phyloP scores from a whole-genome alignment of 2,113 vertebrate genomes.

The Siphamia tubifer region DNA sequence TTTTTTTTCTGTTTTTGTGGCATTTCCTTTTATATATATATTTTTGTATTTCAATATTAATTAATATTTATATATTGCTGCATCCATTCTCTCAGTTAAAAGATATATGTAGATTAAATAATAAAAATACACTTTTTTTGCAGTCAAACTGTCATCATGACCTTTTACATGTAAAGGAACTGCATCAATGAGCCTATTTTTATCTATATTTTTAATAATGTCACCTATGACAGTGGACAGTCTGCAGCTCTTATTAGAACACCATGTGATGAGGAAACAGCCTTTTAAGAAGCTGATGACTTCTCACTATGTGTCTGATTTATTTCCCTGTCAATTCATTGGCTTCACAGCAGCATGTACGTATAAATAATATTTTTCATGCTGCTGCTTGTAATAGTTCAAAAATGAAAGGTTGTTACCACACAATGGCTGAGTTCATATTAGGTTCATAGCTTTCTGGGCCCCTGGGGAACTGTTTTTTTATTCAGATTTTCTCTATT shows the following conservation, averaged over 20 bases:
- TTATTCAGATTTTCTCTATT: background rate
- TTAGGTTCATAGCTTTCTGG: background rate
- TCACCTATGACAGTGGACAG: background rate
- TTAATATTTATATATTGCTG: no score
- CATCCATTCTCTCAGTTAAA: no score
- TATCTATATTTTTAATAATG: no score
- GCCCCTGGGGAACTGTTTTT: background rate
- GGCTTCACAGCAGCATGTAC: constrained; percentile 30
- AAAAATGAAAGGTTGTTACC: constrained; percentile 13
- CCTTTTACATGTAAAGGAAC: no score
- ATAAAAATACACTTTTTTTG: no score
- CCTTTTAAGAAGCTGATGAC: constrained; percentile 45
- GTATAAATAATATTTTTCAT: constrained; percentile 40
- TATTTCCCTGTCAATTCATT: constrained; percentile 44
- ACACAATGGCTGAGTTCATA: background rate
- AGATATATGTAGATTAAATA: no score
- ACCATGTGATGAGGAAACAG: constrained; percentile 11
- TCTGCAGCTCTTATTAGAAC: background rate
- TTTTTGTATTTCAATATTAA: no score
- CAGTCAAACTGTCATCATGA: no score
- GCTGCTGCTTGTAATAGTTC: constrained; percentile 15
- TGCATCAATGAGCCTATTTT: no score
- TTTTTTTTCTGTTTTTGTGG: no score
- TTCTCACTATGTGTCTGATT: constrained; percentile 55
- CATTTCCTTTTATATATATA: no score